phyloP scores from a whole-genome alignment of 64 coral and sea anemone species.

The Montipora efflorescens region DNA sequence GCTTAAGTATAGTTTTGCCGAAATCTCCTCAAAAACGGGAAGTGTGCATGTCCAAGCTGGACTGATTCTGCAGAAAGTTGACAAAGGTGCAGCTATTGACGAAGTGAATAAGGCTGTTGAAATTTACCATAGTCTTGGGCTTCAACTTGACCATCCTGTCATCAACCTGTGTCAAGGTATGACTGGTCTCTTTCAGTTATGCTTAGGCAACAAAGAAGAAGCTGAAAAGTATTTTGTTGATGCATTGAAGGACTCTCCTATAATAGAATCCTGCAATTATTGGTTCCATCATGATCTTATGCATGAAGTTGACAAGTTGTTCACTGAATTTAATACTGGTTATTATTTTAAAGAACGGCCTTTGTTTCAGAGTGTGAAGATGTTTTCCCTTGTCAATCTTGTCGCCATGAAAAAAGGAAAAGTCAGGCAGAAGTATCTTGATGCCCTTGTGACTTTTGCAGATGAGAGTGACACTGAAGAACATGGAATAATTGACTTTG shows the following conservation, averaged over 20 bases:
- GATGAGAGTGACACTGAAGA: background rate
- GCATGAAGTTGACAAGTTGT: no score
- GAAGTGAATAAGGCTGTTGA: background rate
- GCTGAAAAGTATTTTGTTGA: constrained; percentile 6
- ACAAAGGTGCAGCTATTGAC: background rate
- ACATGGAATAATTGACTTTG: background rate
- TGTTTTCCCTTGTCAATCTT: background rate
- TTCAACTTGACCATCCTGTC: background rate
- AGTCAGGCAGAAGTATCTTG: background rate
- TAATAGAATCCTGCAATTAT: background rate
- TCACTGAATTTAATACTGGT: no score
- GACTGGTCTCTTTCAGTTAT: background rate
- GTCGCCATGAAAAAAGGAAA: background rate
- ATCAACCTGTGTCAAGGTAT: background rate
- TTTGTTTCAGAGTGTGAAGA: background rate
- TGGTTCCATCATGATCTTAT: no score
- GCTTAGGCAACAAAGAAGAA: background rate
- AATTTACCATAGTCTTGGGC: background rate
- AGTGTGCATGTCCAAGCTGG: background rate
- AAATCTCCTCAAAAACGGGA: background rate
- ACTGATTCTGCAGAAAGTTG: background rate
- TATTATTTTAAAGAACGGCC: background rate
- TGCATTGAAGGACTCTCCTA: background rate
- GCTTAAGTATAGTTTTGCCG: background rate
- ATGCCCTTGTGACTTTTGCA: background rate